phyloP scores from a whole-genome alignment of 2,888 invertebrate species.

The Aporophyla lueneburgensis region DNA sequence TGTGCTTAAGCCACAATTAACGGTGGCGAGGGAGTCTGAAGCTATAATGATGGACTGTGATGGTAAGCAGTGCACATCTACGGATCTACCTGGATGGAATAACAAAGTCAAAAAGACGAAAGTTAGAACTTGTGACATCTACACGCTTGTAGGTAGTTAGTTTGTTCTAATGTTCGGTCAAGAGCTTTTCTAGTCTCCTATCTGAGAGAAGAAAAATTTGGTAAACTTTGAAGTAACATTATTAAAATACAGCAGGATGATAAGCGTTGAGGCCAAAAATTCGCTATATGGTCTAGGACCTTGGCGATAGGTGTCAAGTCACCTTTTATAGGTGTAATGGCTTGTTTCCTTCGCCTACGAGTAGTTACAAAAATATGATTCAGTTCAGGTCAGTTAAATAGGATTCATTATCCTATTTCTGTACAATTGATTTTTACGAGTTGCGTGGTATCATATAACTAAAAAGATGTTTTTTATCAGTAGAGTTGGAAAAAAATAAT shows the following conservation, averaged over 20 bases:
- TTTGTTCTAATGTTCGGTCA: background rate
- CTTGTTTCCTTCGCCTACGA: constrained; percentile 32
- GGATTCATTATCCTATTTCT: too few species aligned
- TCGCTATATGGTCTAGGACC: background rate
- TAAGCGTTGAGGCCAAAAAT: background rate
- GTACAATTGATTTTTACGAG: too few species aligned
- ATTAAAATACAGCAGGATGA: background rate
- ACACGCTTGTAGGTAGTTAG: background rate
- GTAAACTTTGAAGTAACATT: background rate
- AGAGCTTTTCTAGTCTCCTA: background rate
- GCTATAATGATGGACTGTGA: too few species aligned
- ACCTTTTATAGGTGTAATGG: constrained; percentile 9
- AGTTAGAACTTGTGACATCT: background rate
- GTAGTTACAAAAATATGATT: background rate
- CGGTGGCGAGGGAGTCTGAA: too few species aligned
- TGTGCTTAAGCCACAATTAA: too few species aligned
- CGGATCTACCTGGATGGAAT: background rate
- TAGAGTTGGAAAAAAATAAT: background rate
- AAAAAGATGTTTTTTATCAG: background rate
- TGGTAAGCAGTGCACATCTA: background rate
- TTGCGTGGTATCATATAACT: background rate
- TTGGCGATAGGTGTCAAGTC: constrained; percentile 18
- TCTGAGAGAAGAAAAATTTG: background rate
- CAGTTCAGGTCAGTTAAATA: too few species aligned
- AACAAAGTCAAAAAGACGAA: background rate